phyloP scores from a whole-genome alignment of 2,113 vertebrate genomes.

The Cercocebus atys region DNA sequence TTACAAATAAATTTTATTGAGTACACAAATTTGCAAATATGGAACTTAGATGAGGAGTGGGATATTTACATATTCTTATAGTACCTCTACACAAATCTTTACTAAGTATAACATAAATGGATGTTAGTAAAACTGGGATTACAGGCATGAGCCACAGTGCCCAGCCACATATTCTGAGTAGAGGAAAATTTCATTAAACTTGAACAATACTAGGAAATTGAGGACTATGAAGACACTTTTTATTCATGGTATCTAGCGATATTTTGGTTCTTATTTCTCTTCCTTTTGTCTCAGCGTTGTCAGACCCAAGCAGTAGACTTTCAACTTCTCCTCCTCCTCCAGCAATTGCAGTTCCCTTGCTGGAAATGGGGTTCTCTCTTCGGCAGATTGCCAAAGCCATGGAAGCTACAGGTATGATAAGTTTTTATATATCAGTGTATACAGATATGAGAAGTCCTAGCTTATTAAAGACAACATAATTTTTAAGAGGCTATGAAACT shows the following conservation, averaged over 20 bases:
- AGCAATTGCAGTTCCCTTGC: conserved; percentile 95
- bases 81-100: neutral
- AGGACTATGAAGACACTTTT: neutral
- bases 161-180: neutral
- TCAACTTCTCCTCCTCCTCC: conserved; percentile 98
- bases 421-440: neutral
- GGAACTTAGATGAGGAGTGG: neutral
- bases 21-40: neutral
- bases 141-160: no score
- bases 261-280: conserved; percentile 35
- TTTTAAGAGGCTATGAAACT: conserved; percentile 19
- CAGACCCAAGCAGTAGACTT: conserved; percentile 97
- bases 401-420: conserved; percentile 94
- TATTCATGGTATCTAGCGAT: neutral
- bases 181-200: conserved; percentile 35
- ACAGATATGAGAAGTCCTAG: neutral
- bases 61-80: neutral
- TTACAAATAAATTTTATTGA: conserved; percentile 3
- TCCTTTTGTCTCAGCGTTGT: conserved; percentile 88
- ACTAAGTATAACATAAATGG: neutral
- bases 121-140: no score
- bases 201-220: neutral
- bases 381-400: conserved; percentile 97
- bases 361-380: conserved; percentile 99
- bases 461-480: neutral